Evolutionary conservation across 2,888 invertebrate species (phyloP).

Genomic region (Mayetiola destructor): DNA sequence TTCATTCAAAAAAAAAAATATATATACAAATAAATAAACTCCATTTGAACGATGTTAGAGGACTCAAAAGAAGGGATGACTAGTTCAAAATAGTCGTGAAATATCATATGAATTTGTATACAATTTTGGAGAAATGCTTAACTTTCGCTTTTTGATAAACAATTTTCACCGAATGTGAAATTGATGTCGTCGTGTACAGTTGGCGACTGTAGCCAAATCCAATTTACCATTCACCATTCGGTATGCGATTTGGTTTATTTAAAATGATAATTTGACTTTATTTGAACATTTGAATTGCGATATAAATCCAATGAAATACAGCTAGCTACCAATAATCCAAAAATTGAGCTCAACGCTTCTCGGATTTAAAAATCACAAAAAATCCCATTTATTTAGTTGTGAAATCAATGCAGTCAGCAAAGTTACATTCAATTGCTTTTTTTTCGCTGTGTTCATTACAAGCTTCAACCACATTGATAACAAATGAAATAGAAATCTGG

Average conservation of each 20-base stretch:
- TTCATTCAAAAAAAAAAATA: no score
- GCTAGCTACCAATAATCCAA: slow-evolving; percentile 8
- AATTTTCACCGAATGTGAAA: background rate
- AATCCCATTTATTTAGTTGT: background rate
- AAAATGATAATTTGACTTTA: background rate
- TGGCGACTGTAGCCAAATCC: background rate
- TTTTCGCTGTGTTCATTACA: background rate
- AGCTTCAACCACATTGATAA: no score
- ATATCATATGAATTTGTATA: background rate
- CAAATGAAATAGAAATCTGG: no score
- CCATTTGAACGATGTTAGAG: background rate
- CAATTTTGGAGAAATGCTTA: slow-evolving; percentile 3
- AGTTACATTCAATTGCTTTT: background rate
- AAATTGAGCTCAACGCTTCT: background rate
- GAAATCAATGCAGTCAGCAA: slow-evolving; percentile 8
- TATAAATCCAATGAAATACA: background rate
- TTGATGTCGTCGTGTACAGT: no score
- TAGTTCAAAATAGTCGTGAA: background rate
- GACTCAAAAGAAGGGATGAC: background rate
- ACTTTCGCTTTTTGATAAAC: slow-evolving; percentile 8
- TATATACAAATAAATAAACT: no score
- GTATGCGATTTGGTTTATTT: background rate
- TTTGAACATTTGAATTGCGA: no score
- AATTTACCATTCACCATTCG: background rate
- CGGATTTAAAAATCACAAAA: no score